Evolutionary conservation across 2,888 invertebrate species (phyloP), one percentile per base, ranked within the genome.

Genomic region (Mechanitis mazaeus): DNA sequence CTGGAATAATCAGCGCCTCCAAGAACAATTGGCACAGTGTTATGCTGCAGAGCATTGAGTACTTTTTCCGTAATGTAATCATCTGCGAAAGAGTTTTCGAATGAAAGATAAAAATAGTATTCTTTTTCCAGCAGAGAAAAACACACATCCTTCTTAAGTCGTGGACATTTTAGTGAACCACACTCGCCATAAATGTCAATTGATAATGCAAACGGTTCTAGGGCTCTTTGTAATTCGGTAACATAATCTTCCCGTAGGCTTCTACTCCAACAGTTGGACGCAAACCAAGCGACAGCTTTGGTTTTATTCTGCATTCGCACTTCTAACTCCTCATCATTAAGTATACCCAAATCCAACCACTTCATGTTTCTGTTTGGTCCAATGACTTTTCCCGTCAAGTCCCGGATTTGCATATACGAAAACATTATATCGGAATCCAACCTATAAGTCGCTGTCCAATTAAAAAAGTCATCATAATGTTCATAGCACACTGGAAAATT

Each of bases 41-140:
- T 83, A 76, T 93, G 91, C 70, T 92, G 89, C 63, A 91, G 69
- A 20, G 91, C 85, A 54, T 89, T 90, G 74, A 93, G 92, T 69
- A 95, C 83, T 76, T 95, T 95, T 75, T 89, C 89, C 0, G 89
- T 87, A 2, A 88, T 84, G 55, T 88, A 89, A 68, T 89, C 89
- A 56, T 84, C 85, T 71, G 93, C 93, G 69, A 94, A 92, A 2
- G 94, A 93, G 78, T 95, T 95, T 81, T 95, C 95, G 72, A 95
- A 93, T 0, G 92, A 84, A 66, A 95, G 78, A 74, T 95, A 95
- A 75, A 95, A 95, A 75, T 92, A 94, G 79, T 95, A 95, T 61
- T 93, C 88, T 12, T 78, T 83, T 65, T 91, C 88, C 54, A 92
- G 64, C 69, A 82, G 76, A 35, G 62, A 66, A 58, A 80, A 73